Evolutionary conservation across 1,140 invertebrate genomes (phyloP).

Genomic region (Drosophila miranda): DNA sequence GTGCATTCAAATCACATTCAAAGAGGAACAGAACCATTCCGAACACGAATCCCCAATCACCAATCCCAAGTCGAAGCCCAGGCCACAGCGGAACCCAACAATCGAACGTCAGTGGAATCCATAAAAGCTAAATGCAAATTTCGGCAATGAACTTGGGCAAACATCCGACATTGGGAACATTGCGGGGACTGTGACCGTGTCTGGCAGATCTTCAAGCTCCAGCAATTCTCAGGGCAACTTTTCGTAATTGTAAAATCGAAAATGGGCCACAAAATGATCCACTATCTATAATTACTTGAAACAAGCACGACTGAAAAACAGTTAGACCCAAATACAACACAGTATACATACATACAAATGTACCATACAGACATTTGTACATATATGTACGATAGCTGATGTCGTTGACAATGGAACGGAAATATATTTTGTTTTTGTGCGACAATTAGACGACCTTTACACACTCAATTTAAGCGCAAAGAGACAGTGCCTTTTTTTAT

Average conservation of each 20-base stretch:
- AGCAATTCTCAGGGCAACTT: too few relatives aligned
- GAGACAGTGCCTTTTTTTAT: background rate
- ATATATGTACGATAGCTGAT: slow-evolving; percentile 13
- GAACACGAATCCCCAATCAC: too few relatives aligned
- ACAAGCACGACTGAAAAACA: slow-evolving; percentile 2
- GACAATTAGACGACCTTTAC: slow-evolving; percentile 31
- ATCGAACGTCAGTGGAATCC: slow-evolving; percentile 24
- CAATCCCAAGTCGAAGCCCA: too few relatives aligned
- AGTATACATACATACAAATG: too few relatives aligned
- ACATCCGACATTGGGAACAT: too few relatives aligned
- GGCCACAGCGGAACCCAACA: background rate
- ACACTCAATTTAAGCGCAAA: too few relatives aligned
- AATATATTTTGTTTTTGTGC: slow-evolving; percentile 4
- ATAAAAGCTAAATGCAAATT: slow-evolving; percentile 36
- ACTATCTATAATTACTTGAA: slow-evolving; percentile 25
- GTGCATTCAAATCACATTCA: slow-evolving; percentile 5
- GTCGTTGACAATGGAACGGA: slow-evolving; percentile 34
- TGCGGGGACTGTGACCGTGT: background rate
- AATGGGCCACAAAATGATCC: slow-evolving; percentile 1
- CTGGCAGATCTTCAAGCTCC: too few relatives aligned
- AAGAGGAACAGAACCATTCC: too few relatives aligned
- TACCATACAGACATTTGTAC: background rate
- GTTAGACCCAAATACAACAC: slow-evolving; percentile 8
- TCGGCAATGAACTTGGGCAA: too few relatives aligned
- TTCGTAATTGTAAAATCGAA: background rate